phyloP scores from a whole-genome alignment of 2,888 invertebrate species.

The Clusia tigrina region DNA sequence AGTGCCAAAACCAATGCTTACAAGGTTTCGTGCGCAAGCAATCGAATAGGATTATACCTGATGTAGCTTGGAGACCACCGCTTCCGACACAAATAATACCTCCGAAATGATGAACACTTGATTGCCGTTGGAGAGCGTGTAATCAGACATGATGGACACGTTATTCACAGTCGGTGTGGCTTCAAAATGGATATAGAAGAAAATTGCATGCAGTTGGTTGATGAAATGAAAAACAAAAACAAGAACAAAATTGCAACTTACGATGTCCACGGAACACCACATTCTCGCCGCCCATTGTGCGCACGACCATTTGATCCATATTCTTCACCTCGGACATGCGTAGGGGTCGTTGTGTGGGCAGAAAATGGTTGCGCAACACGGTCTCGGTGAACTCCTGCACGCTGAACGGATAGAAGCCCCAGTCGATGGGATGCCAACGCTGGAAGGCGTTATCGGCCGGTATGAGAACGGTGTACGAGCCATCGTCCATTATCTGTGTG shows the following conservation, averaged over 20 bases:
- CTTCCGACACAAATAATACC: constrained; percentile 71
- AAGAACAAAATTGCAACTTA: constrained; percentile 58
- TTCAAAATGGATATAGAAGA: constrained; percentile 50
- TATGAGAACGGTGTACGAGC: constrained; percentile 71
- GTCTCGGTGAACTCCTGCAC: constrained; percentile 72
- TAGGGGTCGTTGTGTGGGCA: constrained; percentile 67
- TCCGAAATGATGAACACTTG: constrained; percentile 71
- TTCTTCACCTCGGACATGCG: constrained; percentile 67
- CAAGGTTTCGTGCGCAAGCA: too few species aligned
- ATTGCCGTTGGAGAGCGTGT: constrained; percentile 71
- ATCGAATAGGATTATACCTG: constrained; percentile 61
- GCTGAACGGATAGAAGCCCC: constrained; percentile 75
- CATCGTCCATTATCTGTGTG: constrained; percentile 67
- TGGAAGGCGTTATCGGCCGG: constrained; percentile 74
- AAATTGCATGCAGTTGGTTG: constrained; percentile 4
- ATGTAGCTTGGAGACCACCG: constrained; percentile 70
- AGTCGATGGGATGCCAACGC: constrained; percentile 74
- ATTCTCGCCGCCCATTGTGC: constrained; percentile 69
- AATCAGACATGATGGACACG: constrained; percentile 69
- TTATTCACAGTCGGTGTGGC: constrained; percentile 69
- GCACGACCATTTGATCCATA: constrained; percentile 66
- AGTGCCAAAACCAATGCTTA: background rate
- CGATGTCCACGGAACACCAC: constrained; percentile 69
- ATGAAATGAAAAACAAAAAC: constrained; percentile 21
- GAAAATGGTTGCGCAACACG: constrained; percentile 70